Base-by-base conservation (phyloP, 1,140 invertebrate genomes). In the Ips typographus region DNA sequence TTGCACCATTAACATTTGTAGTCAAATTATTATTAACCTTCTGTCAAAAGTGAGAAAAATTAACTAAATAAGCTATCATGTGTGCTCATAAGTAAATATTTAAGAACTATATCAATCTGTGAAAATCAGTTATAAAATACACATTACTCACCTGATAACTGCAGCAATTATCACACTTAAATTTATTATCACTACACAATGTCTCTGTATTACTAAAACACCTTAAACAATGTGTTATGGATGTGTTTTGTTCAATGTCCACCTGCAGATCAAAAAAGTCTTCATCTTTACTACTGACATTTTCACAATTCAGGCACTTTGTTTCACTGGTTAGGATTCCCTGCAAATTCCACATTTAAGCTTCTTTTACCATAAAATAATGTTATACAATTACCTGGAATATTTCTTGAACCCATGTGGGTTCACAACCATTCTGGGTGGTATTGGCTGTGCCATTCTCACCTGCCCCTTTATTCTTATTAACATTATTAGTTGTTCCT, bases 361-460 rank as follows among this genome's bases (percentile, higher is more conserved):
- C 22, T 69, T 57, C 2, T 52, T 62, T 62, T 7, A 55, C 0
- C 5, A 55, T 55, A 36, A 1, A 38, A 47, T 5, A 47, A 36
- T 55, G n/a, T 38, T 1, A 55, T 55, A 36, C 37, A 5, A 5
- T 55, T 71, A 78, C 79, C 85, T 99, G 97, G 82, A 99, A 99
- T 77, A 99, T 98, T 84, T 99, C 98, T 80, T 99, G 97, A 65
- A 99, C 96, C 98, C 98, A 99, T 0, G 95, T 98, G 37, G 94
- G 94, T 75, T 98, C 95, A 22, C 91, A 87, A 71, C 89, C 88
- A 59, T 84, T 75, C 69, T 78, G 78, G 44, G 75, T 63, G n/a
- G 62, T 65, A 51, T 59, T 70, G 43, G 67, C 43, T 64, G 78
- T 82, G 40, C 80, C 80, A 77, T 82, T 81, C 59, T 79, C 82